These are phyloP conservation scores for Macrophya alboannulata DNA, from an alignment of 2,888 invertebrate species.

Conservation along the genomic window DNA sequence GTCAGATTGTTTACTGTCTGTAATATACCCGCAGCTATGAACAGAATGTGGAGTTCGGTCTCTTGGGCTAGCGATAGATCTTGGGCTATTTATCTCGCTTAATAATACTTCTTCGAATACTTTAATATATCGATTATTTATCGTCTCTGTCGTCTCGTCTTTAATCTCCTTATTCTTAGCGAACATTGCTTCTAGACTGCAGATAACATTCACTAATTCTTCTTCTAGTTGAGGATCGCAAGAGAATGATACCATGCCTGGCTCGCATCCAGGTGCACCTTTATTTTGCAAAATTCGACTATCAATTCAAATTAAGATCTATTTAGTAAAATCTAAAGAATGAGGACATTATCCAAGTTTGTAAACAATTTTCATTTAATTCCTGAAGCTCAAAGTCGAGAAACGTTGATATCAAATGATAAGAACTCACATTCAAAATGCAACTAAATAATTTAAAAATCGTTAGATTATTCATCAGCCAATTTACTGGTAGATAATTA, in stretches of 20 bases:
- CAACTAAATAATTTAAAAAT: neutral
- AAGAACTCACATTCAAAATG: neutral
- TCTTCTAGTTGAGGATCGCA: conserved; percentile 67
- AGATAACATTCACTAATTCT: conserved; percentile 66
- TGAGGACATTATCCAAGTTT: neutral
- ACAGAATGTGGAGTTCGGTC: conserved; percentile 63
- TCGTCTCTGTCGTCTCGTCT: conserved; percentile 53
- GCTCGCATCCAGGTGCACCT: conserved; percentile 68
- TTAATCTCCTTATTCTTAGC: conserved; percentile 55
- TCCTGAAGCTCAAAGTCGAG: neutral
- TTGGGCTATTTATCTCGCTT: conserved; percentile 57
- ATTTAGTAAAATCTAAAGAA: neutral
- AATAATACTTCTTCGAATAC: conserved; percentile 57
- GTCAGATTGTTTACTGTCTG: conserved; percentile 61
- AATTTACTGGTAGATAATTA: neutral
- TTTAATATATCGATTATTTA: conserved; percentile 15
- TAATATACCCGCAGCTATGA: conserved; percentile 64
- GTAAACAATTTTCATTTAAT: neutral
- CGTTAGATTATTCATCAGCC: neutral
- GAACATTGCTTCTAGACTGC: conserved; percentile 64
- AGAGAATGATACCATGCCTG: conserved; percentile 66
- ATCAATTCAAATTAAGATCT: neutral
- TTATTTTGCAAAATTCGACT: conserved; percentile 19
- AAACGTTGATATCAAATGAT: neutral
- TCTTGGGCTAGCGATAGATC: conserved; percentile 59